Evolutionary conservation across 2,113 vertebrate genomes (phyloP).

Genomic region (Corvus moneduloides): DNA sequence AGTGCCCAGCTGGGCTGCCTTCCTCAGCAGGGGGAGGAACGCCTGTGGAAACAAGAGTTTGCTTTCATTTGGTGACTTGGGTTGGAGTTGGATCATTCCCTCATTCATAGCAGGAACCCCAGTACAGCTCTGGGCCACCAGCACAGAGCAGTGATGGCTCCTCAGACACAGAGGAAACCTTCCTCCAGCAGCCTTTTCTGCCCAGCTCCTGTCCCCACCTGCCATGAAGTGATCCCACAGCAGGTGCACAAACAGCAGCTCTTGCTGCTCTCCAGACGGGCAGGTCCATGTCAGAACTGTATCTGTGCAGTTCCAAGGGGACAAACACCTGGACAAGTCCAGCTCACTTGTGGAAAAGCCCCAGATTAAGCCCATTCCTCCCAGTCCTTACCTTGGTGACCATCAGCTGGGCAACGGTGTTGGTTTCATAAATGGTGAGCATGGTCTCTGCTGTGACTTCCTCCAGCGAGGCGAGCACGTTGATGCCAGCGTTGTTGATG

Average conservation of each 20-base stretch:
- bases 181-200: neutral
- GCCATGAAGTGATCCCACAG: neutral
- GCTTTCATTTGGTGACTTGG: neutral
- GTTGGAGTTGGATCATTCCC: neutral
- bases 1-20: constrained; percentile 63
- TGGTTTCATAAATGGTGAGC: constrained; percentile 70
- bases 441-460: constrained; percentile 68
- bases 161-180: neutral
- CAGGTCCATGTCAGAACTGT: neutral
- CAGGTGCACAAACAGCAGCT: neutral
- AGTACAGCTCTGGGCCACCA: neutral
- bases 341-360: neutral
- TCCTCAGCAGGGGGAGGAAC: constrained; percentile 72
- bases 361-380: neutral
- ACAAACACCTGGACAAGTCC: neutral
- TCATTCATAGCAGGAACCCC: neutral
- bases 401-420: constrained; percentile 72
- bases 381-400: constrained; percentile 62
- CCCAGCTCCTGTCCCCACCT: neutral
- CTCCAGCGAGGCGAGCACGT: constrained; percentile 4
- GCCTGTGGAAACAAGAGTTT: constrained; percentile 36
- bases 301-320: neutral
- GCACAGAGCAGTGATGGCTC: neutral
- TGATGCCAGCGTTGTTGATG: constrained; percentile 74
- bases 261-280: neutral